Percentiles rank a stretch among this genome's conserved stretches.
These are phyloP conservation scores for Pyrrhosoma nymphula DNA, from an alignment of 2,888 invertebrate genomes.

Conservation along the genomic window DNA sequence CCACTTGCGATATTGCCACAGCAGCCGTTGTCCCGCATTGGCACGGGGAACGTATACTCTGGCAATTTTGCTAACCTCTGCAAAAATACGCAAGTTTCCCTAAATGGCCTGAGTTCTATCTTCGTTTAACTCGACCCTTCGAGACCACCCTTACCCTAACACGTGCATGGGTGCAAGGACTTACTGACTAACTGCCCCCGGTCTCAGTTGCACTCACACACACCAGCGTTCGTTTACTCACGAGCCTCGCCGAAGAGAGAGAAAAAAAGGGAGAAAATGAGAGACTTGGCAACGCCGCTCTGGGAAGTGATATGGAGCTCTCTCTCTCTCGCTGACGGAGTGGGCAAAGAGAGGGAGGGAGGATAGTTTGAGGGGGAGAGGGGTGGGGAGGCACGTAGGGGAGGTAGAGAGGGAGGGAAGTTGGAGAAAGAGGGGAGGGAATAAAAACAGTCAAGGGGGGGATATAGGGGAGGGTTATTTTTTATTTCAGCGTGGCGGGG, in stretches of 20 bases:
- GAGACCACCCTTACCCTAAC: no score
- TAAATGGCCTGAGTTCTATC: no score
- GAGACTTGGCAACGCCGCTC: background rate
- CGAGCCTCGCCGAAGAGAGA: background rate
- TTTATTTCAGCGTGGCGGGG: conserved; percentile 2
- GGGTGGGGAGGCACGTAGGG: background rate
- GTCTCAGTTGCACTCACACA: background rate
- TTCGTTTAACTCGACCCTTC: no score
- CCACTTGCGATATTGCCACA: no score
- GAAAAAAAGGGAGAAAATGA: background rate
- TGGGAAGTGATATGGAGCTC: background rate
- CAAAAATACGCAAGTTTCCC: no score
- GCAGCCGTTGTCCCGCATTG: no score
- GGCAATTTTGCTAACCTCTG: no score
- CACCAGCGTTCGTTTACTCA: background rate
- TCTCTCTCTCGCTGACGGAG: background rate
- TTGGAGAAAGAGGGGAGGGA: background rate
- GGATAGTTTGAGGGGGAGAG: background rate
- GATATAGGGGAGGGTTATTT: background rate
- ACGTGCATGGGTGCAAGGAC: no score
- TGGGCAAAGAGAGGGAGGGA: background rate
- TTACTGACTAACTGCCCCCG: no score
- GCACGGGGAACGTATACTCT: no score
- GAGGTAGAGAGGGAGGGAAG: background rate
- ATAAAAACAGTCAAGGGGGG: background rate